Evolutionary conservation across 2,797 vertebrate species (phyloP), one percentile per base, ranked within the genome.

Genomic region (Furcifer pardalis): DNA sequence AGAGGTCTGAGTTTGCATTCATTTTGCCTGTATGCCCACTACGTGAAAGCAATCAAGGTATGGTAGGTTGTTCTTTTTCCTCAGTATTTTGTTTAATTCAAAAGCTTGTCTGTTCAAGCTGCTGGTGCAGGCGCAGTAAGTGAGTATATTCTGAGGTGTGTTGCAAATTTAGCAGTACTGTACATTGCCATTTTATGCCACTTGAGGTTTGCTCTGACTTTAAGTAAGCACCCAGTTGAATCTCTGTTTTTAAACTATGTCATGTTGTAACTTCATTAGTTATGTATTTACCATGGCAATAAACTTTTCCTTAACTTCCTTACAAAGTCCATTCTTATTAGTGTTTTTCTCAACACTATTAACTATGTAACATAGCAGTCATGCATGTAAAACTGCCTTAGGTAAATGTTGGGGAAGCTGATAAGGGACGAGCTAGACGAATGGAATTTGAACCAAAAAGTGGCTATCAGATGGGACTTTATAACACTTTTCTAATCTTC

Each of bases 281-380:
- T 21, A 44, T 71, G 52, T 27, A 2, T 17, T n/a, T 73, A 56
- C 2, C 59, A 32, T 37, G 30, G 35, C 44, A 77, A 40, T 63
- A 32, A 59, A 60, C 6, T 15, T 44, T 25, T 69, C 44, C 49
- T 9, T 59, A 46, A 37, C n/a, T 9, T 81, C 27, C 52, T 75
- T 46, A 75, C 71, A 75, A 84, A 84, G 82, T 83, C 74, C 49
- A 32, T 68, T 77, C 37, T 8, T 37, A 25, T 37, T 83, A 30
- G n/a, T 66, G 2, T 83, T 76, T 32, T 19, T 69, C 27, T 21
- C 56, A 19, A 17, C 13, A 10, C 12, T 59, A 30, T 17, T 25
- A 62, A 32, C 27, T 56, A 4, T 76, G 73, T 68, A 40, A 15
- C 32, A 30, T 66, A 19, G 15, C 40, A 75, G 9, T 21, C n/a